Conservation (phyloP, 2,113 vertebrate species). For the Fulica atra region DNA sequence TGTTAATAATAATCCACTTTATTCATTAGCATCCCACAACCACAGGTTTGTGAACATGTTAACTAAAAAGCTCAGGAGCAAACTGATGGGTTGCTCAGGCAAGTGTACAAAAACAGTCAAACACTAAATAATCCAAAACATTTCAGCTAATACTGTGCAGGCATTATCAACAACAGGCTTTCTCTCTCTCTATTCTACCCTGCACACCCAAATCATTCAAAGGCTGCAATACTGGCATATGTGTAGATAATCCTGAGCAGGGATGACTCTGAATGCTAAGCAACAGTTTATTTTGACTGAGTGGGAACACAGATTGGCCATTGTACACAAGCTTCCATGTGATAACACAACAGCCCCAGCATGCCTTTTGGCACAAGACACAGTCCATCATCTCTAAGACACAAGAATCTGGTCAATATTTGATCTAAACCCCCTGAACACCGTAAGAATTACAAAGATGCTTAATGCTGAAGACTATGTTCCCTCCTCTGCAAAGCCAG, state of each 20-base stretch:
- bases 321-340: neutral
- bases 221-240: neutral
- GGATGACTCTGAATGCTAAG: neutral
- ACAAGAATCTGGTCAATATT: neutral
- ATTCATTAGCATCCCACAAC: neutral
- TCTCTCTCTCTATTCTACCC: neutral
- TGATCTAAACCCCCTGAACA: neutral
- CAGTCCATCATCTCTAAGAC: neutral
- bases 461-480: neutral
- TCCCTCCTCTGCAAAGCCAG: neutral
- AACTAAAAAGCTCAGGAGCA: neutral
- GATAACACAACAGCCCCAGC: neutral
- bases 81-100: neutral
- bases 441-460: neutral
- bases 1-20: neutral
- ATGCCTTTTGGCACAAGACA: neutral
- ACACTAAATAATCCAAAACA: neutral
- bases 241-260: neutral
- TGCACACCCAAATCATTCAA: neutral
- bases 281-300: neutral
- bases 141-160: neutral
- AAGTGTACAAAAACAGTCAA: neutral
- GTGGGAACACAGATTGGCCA: neutral
- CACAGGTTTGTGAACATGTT: neutral
- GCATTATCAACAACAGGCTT: neutral